Base-by-base conservation (phyloP, 2,888 invertebrate genomes). In the Zhuqinia jingwanae region DNA sequence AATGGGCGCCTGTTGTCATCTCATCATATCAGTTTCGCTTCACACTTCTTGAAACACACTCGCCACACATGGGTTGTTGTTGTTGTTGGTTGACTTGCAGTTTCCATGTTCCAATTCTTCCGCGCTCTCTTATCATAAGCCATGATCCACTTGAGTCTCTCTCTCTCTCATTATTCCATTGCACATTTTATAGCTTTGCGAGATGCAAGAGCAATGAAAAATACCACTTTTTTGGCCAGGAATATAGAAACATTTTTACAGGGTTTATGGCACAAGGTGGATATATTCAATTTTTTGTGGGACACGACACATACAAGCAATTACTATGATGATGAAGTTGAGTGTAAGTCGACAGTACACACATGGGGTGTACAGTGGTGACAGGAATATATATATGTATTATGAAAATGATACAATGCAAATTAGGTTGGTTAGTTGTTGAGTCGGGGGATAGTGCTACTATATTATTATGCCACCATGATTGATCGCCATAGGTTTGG, bases 251-350 rank as follows among this genome's bases (percentile, higher is more conserved):
- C 2, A 50, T n/a, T 50, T 17, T 63, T 63, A 27, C 8, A 58
- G 78, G 87, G 77, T 87, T 82, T 87, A 15, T 87, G 30, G 87
- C 70, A 76, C 87, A 87, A 87, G 87, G 87, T 87, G 63, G 77
- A 76, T 13, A 45, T 42, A 70, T 25, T 22, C 5, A 17, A 20
- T 47, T 86, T 81, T 76, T 86, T 65, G 53, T 85, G 80, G 73
- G 73, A 30, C 68, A 78, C 3, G 36, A 6, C 8, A 36, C 8
- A 36, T 36, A 36, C 36, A 36, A n/a, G 50, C 25, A 85, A 75
- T 50, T 73, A 73, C 30, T 47, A 73, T 50, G 50, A 30, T 25
- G 30, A 60, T 27, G 30, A 63, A n/a, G n/a, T n/a, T n/a, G n/a
- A n/a, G n/a, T n/a, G n/a, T n/a, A n/a, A n/a, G n/a, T 30, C 8